Conservation (phyloP, 2,797 vertebrate species). For the Ara ararauna region DNA sequence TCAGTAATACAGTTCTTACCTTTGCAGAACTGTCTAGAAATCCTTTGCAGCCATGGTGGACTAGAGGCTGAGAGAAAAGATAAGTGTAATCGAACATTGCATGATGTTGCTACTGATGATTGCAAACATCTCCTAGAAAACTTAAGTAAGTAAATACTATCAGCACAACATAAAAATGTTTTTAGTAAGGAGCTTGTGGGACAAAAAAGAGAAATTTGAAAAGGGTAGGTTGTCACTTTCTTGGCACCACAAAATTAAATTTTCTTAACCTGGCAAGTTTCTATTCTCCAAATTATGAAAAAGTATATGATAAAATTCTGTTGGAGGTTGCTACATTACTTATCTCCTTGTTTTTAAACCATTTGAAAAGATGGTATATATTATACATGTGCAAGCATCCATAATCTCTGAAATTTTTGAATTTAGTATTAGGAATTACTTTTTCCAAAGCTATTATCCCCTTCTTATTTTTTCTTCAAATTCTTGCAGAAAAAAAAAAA, state of each 20-base stretch:
- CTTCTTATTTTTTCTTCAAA: not conserved
- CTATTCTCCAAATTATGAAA: not conserved
- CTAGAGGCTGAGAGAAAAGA: slow-evolving; percentile 91
- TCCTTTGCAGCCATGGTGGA: slow-evolving; percentile 89
- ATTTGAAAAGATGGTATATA: not conserved
- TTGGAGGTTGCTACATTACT: not conserved
- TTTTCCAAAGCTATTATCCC: not conserved
- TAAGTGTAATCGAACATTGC: slow-evolving; percentile 90
- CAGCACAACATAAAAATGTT: not conserved
- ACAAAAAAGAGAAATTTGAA: not conserved
- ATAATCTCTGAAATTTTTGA: not conserved
- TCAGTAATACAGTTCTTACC: slow-evolving; percentile 69
- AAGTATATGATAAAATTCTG: not conserved
- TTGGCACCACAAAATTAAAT: not conserved
- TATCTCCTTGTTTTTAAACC: not conserved
- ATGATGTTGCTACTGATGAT: slow-evolving; percentile 96
- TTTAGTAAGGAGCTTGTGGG: not conserved
- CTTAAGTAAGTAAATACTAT: slow-evolving; percentile 83
- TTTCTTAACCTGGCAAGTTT: not conserved
- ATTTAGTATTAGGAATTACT: not conserved
- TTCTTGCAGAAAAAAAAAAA: not conserved
- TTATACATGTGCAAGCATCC: not conserved
- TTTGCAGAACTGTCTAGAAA: slow-evolving; percentile 92
- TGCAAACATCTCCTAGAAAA: slow-evolving; percentile 98
- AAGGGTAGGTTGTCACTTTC: not conserved